phyloP scores from a whole-genome alignment of 1,140 invertebrate genomes.

The Potamilus streckersoni region DNA sequence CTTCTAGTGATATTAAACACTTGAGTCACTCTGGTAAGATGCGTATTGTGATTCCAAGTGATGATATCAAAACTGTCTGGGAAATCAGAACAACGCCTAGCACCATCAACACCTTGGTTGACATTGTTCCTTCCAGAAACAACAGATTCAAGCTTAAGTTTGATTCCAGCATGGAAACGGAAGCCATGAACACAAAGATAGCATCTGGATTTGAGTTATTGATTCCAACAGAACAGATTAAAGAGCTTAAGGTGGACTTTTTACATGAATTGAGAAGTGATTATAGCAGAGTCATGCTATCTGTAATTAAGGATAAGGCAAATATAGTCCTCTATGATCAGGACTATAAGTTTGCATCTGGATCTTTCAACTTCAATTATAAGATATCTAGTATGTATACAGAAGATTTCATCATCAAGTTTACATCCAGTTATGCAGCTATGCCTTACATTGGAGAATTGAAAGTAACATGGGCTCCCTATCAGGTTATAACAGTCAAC shows the following conservation, averaged over 20 bases:
- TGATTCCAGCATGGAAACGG: constrained; percentile 1
- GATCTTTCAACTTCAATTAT: constrained; percentile 22
- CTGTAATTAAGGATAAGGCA: constrained; percentile 31
- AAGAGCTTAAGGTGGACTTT: constrained; percentile 12
- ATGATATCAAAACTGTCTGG: constrained; percentile 24
- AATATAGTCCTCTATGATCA: constrained; percentile 33
- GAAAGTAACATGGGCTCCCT: constrained; percentile 28
- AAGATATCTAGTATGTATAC: constrained; percentile 26
- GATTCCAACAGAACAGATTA: constrained; percentile 18
- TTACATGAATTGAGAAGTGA: constrained; percentile 38
- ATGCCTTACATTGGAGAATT: constrained; percentile 35
- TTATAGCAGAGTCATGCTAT: constrained; percentile 18
- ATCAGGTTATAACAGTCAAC: constrained; percentile 18
- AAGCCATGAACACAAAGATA: not conserved
- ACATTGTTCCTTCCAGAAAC: constrained; percentile 11
- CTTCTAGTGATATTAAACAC: not conserved
- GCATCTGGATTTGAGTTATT: constrained; percentile 17
- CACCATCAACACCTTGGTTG: constrained; percentile 7
- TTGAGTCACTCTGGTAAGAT: constrained; percentile 30
- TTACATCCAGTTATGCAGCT: constrained; percentile 30
- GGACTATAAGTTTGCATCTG: constrained; percentile 22
- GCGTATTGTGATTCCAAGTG: constrained; percentile 31
- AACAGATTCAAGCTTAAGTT: constrained; percentile 26
- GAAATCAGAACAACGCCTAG: constrained; percentile 1
- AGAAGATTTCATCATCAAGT: constrained; percentile 34